Conservation (phyloP, 2,113 vertebrate species). For the Corapipo altera region DNA sequence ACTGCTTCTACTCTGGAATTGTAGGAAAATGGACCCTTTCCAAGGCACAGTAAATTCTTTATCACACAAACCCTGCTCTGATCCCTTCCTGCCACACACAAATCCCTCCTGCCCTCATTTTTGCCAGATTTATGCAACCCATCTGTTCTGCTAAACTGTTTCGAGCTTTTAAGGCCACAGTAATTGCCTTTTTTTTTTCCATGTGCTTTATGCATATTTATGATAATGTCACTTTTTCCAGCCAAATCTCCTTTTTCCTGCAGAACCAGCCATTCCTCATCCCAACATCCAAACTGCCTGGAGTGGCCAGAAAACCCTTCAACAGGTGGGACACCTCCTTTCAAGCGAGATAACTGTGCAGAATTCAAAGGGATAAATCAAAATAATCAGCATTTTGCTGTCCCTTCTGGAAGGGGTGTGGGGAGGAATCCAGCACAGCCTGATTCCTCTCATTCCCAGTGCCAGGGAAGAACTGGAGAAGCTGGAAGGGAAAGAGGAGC, state of each 20-base stretch:
- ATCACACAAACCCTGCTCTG: neutral
- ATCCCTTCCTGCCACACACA: neutral
- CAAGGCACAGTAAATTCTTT: neutral
- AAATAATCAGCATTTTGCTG: neutral
- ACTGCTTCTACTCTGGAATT: neutral
- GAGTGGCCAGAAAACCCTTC: neutral
- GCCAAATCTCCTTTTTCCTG: neutral
- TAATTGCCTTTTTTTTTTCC: neutral
- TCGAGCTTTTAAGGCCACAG: neutral
- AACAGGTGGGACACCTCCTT: neutral
- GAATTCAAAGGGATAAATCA: neutral
- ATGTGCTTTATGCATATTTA: neutral
- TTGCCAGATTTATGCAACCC: slow-evolving; percentile 12
- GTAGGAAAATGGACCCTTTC: neutral
- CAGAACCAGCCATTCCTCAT: neutral
- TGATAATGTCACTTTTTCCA: neutral
- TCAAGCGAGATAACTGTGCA: rapidly evolving
- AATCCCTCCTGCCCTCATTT: slow-evolving; percentile 35
- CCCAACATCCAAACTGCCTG: neutral
- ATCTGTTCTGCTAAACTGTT: slow-evolving; percentile 43
- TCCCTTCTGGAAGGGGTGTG: neutral
- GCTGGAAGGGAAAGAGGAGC: neutral
- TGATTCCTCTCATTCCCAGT: neutral
- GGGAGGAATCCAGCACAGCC: neutral
- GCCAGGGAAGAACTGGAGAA: neutral